These are phyloP conservation scores for Intellagama lesueurii DNA, from an alignment of 2,797 vertebrate genomes.

Conservation along the genomic window DNA sequence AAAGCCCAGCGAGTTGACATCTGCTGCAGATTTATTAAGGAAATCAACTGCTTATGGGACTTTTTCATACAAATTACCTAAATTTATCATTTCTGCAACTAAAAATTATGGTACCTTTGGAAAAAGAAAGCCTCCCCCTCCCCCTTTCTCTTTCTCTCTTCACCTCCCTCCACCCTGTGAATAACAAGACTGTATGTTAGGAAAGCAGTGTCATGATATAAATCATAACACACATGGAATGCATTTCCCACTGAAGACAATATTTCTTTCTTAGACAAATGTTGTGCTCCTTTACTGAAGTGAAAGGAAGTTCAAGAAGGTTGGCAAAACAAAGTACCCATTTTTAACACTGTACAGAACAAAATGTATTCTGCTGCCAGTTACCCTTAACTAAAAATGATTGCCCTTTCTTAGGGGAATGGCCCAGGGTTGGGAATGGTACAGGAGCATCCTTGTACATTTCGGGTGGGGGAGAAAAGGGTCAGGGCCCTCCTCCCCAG, in stretches of 20 bases:
- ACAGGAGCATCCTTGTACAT: conserved; percentile 47
- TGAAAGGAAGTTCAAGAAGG: conserved; percentile 81
- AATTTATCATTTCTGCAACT: conserved; percentile 77
- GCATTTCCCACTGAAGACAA: conserved; percentile 82
- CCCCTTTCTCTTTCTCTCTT: conserved; percentile 60
- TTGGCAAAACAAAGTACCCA: conserved; percentile 81
- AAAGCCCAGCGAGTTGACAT: conserved; percentile 60
- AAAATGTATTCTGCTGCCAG: conserved; percentile 76
- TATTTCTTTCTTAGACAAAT: conserved; percentile 86
- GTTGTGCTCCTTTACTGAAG: conserved; percentile 77
- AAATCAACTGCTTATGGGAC: conserved; percentile 75
- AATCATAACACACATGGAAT: conserved; percentile 87
- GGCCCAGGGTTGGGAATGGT: conserved; percentile 64
- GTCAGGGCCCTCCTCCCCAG: neutral
- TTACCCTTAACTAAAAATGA: conserved; percentile 74
- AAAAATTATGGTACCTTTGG: conserved; percentile 65
- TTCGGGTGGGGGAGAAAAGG: conserved; percentile 45
- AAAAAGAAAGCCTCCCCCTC: conserved; percentile 64
- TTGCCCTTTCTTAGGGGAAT: conserved; percentile 70
- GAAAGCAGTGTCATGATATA: conserved; percentile 80
- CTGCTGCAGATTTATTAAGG: conserved; percentile 74
- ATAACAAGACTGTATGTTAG: conserved; percentile 79
- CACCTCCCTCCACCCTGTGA: conserved; percentile 68
- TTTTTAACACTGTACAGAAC: conserved; percentile 80
- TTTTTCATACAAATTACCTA: conserved; percentile 77